These are phyloP conservation scores for Lepeophtheirus nordmannii DNA, from an alignment of 2,888 invertebrate genomes.

Conservation along the genomic window DNA sequence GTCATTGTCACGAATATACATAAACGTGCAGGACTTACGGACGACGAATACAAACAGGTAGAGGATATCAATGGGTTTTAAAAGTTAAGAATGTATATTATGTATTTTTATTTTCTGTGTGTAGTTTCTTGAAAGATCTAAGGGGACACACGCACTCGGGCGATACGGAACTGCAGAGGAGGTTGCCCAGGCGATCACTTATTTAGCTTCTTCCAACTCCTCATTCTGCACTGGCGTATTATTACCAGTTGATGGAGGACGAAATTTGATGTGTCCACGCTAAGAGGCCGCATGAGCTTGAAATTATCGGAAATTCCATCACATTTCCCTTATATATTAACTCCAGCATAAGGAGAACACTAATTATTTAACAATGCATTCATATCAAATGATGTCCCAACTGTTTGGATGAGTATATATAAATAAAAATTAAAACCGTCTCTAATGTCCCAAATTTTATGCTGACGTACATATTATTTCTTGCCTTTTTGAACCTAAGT, in stretches of 20 bases:
- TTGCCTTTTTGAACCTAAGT: too few species aligned
- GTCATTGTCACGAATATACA: constrained; percentile 78
- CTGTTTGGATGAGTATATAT: too few species aligned
- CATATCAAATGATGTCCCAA: too few species aligned
- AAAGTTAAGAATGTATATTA: neutral
- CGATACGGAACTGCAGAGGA: constrained; percentile 66
- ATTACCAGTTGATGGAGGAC: constrained; percentile 82
- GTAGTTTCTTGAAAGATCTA: constrained; percentile 56
- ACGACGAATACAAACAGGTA: constrained; percentile 55
- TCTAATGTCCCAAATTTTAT: too few species aligned
- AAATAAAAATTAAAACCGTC: too few species aligned
- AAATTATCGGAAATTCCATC: too few species aligned
- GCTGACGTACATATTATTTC: too few species aligned
- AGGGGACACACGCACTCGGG: constrained; percentile 79
- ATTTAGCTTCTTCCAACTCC: constrained; percentile 71
- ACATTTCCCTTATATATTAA: too few species aligned
- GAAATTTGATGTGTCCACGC: constrained; percentile 83
- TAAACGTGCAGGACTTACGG: constrained; percentile 63
- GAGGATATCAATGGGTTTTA: constrained; percentile 22
- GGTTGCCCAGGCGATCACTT: constrained; percentile 75
- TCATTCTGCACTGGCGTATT: constrained; percentile 80
- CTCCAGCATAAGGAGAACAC: too few species aligned
- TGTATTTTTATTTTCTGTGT: neutral
- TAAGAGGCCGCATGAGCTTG: constrained; percentile 35
- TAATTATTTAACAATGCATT: too few species aligned